Evolutionary conservation across 2,888 invertebrate species (phyloP), one percentile per base, ranked within the genome.

Genomic region (Lasius platythorax): DNA sequence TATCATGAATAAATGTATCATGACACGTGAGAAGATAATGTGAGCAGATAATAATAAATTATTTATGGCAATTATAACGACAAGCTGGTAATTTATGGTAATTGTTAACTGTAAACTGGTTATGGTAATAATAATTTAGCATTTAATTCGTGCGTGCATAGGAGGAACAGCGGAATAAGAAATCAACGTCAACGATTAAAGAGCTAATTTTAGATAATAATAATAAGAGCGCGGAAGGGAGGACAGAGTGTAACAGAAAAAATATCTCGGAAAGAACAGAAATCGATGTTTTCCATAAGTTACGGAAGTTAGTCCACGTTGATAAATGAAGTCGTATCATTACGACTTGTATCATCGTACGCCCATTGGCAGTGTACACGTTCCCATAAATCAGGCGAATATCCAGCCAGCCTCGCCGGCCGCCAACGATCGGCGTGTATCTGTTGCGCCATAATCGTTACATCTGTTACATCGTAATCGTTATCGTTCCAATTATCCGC

Each of bases 381-480:
- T 81, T 81, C 37, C 37, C 33, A 85, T 87, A 87, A 87, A 87
- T 86, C 86, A 87, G 66, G 68, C 64, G 66, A 68, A 84, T 84
- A 84, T 18, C 70, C 82, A 43, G 74, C 37, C 73, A 43, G 74
- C 37, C 73, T 76, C 67, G 43, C 79, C 64, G 74, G 82, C 8
- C 70, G 82, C 68, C 53, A 70, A 74, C 66, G 46, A 23, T 61
- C 63, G 66, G 23, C 63, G 78, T 74, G 64, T 81, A 87, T 82
- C 84, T 86, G 82, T 82, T 84, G 61, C 78, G 58, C 40, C 33
- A 83, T 79, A 79, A 82, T 79, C 78, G 81, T 82, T 85, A 73
- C 83, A 86, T 87, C 85, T 85, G 87, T 79, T 87, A 84, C 76
- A 78, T 83, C 72, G 83, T 78, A 85, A 84, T 89, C 76, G 79